Evolutionary conservation across 2,888 invertebrate species (phyloP).

Genomic region (Stomorhina lunata): DNA sequence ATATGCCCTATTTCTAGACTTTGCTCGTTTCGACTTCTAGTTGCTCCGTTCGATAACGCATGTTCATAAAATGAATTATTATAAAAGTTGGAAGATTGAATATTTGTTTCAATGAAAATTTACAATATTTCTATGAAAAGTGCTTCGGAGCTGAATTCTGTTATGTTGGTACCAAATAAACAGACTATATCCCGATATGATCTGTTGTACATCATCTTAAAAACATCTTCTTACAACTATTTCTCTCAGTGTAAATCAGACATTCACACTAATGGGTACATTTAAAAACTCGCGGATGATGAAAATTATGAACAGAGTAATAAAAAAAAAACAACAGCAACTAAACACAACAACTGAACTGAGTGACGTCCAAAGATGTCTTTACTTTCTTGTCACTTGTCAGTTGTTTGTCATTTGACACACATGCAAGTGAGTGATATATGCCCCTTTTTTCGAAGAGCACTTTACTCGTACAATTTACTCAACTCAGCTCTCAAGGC

Average conservation of each 20-base stretch:
- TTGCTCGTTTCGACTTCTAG: too few species aligned
- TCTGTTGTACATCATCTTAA: too few species aligned
- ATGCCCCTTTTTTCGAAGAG: constrained; percentile 72
- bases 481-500: constrained; percentile 37
- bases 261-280: neutral
- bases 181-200: too few species aligned
- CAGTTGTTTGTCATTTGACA: constrained; percentile 78
- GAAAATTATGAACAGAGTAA: constrained; percentile 45
- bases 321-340: neutral
- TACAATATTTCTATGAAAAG: too few species aligned
- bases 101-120: too few species aligned
- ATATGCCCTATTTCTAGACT: too few species aligned
- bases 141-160: too few species aligned
- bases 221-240: too few species aligned
- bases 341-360: constrained; percentile 39
- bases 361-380: constrained; percentile 60
- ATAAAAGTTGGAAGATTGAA: too few species aligned
- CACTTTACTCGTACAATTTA: constrained; percentile 38
- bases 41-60: too few species aligned
- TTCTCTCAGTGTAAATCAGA: neutral
- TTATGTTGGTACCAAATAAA: too few species aligned
- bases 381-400: constrained; percentile 77
- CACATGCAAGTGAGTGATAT: constrained; percentile 77
- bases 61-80: too few species aligned
- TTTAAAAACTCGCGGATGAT: constrained; percentile 60